Conservation (phyloP, 2,113 vertebrate genomes). For the Aramus guarauna region DNA sequence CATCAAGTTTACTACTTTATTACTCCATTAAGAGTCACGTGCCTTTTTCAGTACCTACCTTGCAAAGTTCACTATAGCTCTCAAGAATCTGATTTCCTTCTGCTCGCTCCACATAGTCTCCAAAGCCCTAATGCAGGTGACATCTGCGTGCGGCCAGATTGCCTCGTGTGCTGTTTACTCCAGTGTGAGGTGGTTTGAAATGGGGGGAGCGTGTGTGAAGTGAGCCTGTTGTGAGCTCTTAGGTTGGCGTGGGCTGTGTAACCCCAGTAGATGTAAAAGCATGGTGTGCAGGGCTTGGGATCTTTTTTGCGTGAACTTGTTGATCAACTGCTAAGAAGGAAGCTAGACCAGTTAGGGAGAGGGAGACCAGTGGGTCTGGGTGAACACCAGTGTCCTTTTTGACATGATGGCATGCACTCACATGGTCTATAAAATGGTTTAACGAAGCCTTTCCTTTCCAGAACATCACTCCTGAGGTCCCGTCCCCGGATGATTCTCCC, state of each 20-base stretch:
- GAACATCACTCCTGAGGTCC: slow-evolving; percentile 82
- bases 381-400: fast-evolving
- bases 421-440: not conserved
- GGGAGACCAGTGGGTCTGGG: not conserved
- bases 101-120: not conserved
- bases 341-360: not conserved
- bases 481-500: slow-evolving; percentile 82
- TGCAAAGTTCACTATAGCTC: not conserved
- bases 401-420: not conserved
- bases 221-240: not conserved
- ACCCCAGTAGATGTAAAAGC: not conserved
- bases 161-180: fast-evolving
- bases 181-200: not conserved
- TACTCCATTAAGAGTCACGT: fast-evolving
- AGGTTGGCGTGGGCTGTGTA: not conserved
- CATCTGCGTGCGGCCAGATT: fast-evolving
- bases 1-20: not conserved
- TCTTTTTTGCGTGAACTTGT: not conserved
- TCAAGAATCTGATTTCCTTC: not conserved
- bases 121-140: not conserved
- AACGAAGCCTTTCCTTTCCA: slow-evolving; percentile 47
- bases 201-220: not conserved
- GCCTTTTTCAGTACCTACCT: not conserved
- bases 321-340: not conserved
- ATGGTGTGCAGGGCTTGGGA: fast-evolving